phyloP scores from a whole-genome alignment of 2,113 vertebrate species.

The Geothlypis trichas region DNA sequence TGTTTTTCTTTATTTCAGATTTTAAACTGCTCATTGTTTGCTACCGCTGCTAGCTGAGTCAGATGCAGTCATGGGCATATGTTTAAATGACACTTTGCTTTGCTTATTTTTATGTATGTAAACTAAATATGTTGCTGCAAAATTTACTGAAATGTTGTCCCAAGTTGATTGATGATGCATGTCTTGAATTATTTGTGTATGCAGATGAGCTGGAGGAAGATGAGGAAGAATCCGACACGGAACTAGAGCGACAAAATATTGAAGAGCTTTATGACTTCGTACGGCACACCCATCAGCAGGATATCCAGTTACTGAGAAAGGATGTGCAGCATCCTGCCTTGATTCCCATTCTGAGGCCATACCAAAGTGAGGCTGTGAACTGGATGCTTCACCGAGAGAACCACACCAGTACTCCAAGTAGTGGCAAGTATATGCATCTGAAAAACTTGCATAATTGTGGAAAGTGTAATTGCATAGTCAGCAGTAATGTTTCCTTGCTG shows the following conservation, averaged over 20 bases:
- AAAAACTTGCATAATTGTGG: not conserved
- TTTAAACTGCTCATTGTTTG: not conserved
- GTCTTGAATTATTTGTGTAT: not conserved
- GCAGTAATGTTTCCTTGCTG: not conserved
- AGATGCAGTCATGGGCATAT: not conserved
- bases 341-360: slow-evolving; percentile 78
- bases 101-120: not conserved
- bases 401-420: slow-evolving; percentile 15
- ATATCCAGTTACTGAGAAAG: slow-evolving; percentile 68
- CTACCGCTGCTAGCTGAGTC: not conserved
- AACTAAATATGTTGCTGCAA: not conserved
- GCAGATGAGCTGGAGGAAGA: slow-evolving; percentile 81
- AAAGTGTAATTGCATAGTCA: not conserved
- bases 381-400: slow-evolving; percentile 82
- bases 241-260: slow-evolving; percentile 93
- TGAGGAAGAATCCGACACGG: slow-evolving; percentile 87
- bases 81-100: not conserved
- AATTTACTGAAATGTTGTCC: not conserved
- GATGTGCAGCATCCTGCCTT: slow-evolving; percentile 91
- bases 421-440: slow-evolving; percentile 68
- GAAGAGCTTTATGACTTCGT: slow-evolving; percentile 96
- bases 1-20: not conserved
- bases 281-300: slow-evolving; percentile 82
- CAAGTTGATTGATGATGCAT: not conserved
- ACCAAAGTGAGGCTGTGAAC: slow-evolving; percentile 81